Percentiles rank a stretch among this genome's conserved stretches.
phyloP scores from a whole-genome alignment of 2,888 invertebrate genomes.

The Nysson spinosus region DNA sequence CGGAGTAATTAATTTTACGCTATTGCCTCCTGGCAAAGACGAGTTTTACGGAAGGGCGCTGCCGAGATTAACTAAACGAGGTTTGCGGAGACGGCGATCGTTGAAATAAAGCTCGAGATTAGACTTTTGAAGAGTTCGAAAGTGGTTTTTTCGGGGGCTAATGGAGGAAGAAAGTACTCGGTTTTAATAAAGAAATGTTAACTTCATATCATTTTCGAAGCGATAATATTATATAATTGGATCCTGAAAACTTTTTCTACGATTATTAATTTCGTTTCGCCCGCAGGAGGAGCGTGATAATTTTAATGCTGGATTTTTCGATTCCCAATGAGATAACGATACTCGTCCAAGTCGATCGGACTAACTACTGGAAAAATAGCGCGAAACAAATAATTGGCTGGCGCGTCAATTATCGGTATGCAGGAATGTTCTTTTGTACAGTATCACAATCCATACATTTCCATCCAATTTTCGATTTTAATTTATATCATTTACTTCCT shows the following conservation, averaged over 20 bases:
- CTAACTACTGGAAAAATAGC: no score
- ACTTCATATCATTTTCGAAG: slow-evolving; percentile 32
- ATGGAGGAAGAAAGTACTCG: slow-evolving; percentile 22
- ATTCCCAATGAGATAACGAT: no score
- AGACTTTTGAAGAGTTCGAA: slow-evolving; percentile 34
- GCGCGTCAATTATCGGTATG: no score
- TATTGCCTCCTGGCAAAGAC: slow-evolving; percentile 35
- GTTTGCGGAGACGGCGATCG: slow-evolving; percentile 34
- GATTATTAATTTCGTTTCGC: slow-evolving; percentile 33
- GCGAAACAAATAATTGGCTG: no score
- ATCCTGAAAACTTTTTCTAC: slow-evolving; percentile 23
- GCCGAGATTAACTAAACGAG: slow-evolving; percentile 49
- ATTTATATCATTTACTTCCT: neutral
- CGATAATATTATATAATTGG: slow-evolving; percentile 41
- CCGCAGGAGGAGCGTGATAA: neutral
- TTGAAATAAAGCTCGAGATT: slow-evolving; percentile 46
- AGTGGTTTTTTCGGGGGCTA: slow-evolving; percentile 22
- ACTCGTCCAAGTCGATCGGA: no score
- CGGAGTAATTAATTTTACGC: slow-evolving; percentile 59
- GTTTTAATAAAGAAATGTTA: slow-evolving; percentile 24
- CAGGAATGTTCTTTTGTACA: no score
- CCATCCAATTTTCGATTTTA: no score
- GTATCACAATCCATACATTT: no score
- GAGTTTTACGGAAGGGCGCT: slow-evolving; percentile 41
- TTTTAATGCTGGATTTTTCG: no score